These are phyloP conservation scores for Thomomys bottae DNA, from an alignment of 2,113 vertebrate genomes.

Conservation along the genomic window DNA sequence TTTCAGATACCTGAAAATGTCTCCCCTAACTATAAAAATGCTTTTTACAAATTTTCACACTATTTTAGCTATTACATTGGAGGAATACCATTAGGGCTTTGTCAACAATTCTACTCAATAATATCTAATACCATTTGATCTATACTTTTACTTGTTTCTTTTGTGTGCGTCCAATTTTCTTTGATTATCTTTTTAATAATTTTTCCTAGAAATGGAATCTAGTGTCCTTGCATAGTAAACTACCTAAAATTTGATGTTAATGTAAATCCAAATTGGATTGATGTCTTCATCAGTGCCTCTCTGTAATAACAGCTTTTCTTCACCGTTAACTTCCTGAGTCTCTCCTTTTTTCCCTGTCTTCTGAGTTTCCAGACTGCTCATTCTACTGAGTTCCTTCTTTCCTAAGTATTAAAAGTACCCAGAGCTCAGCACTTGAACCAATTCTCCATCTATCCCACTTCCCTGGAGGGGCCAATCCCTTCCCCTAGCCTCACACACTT, in stretches of 20 bases:
- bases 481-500: neutral
- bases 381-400: neutral
- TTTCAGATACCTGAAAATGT: slow-evolving; percentile 74
- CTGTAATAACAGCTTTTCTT: neutral
- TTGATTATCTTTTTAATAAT: neutral
- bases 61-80: slow-evolving; percentile 5
- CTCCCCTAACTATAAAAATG: slow-evolving; percentile 62
- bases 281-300: neutral
- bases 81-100: neutral
- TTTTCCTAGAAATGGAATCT: neutral
- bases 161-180: slow-evolving; percentile 33
- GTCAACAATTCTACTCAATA: neutral
- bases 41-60: slow-evolving; percentile 54
- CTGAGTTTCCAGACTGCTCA: neutral
- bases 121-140: neutral
- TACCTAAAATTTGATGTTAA: slow-evolving; percentile 9
- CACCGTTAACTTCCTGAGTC: neutral
- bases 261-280: neutral
- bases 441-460: neutral
- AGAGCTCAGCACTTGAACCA: neutral
- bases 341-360: neutral
- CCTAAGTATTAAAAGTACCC: neutral
- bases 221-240: neutral
- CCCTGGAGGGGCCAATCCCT: neutral
- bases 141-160: neutral